Evolutionary conservation across 92 coral and sea anemone genomes (phyloP), one percentile per base, ranked within the genome.

Genomic region (Muricea muricata): DNA sequence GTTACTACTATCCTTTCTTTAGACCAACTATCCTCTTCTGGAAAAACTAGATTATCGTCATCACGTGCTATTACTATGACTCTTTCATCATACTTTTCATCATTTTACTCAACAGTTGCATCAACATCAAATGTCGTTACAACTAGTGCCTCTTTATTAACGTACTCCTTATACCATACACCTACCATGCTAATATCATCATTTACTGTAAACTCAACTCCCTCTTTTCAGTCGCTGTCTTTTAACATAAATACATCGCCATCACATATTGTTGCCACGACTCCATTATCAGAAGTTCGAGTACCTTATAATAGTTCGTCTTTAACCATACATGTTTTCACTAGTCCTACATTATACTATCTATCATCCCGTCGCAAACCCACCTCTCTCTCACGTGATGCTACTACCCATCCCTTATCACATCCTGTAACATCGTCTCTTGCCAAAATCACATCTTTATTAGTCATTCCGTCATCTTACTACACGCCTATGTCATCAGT

Each of bases 141-240:
- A 55, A 42, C 13, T n/a, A n/a, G n/a, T 76, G 24, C 80, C 32
- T 72, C 58, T 32, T 30, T 89, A 73, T 67, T 78, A 37, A 46
- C 37, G 28, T 29, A 29, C 32, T 58, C 72, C 42, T 41, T 63
- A 17, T 63, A 65, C 54, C 48, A 26, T 18, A 83, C 70, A 20
- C 42, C n/a, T n/a, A n/a, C n/a, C n/a, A n/a, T n/a, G 25, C 3
- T 39, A 40, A 24, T 79, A 72, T n/a, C 75, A 52, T 40, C 84
- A 47, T 23, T 45, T 25, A 20, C n/a, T 57, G 48, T 32, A 47
- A 41, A 84, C 21, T 45, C 50, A 7, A 30, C 26, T 20, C 35
- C 69, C 39, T 24, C 73, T 31, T 65, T 81, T 32, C 29, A 10
- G 7, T 45, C 79, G 41, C n/a, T n/a, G n/a, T 37, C 46, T 25